Conservation (phyloP, 2,888 invertebrate species). For the Hesperia comma region DNA sequence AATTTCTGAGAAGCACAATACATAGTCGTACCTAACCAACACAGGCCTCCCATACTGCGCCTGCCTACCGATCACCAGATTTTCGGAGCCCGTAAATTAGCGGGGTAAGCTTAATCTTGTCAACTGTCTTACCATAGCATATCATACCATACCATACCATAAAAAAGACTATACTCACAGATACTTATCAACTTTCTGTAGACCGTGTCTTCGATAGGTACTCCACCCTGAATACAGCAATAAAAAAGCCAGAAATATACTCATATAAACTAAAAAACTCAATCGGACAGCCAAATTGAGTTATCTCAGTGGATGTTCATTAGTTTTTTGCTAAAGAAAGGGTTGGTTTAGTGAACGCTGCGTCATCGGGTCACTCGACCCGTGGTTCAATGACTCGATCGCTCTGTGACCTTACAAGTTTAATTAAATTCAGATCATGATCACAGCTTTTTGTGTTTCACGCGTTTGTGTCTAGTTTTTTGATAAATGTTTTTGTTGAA, state of each 20-base stretch:
- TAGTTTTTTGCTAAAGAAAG: conserved; percentile 49
- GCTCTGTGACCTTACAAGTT: conserved; percentile 19
- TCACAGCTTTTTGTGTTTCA: conserved; percentile 12
- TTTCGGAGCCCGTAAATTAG: no score
- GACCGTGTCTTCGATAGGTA: no score
- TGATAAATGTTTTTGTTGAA: background rate
- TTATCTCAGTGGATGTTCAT: conserved; percentile 52
- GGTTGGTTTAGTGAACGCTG: conserved; percentile 42
- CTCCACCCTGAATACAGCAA: no score
- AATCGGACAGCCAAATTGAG: conserved; percentile 51
- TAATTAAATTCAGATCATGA: conserved; percentile 15
- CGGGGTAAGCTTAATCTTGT: no score
- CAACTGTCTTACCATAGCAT: no score
- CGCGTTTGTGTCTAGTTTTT: conserved; percentile 1
- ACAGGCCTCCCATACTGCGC: no score
- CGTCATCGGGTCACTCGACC: conserved; percentile 46
- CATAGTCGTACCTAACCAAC: no score
- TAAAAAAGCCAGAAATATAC: background rate
- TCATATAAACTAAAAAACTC: background rate
- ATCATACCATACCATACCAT: no score
- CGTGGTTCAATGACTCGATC: conserved; percentile 49
- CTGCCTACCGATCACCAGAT: no score
- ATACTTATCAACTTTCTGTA: no score
- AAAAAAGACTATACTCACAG: no score
- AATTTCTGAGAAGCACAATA: no score